phyloP scores from a whole-genome alignment of 2,113 vertebrate species.

The Tachysurus vachellii region DNA sequence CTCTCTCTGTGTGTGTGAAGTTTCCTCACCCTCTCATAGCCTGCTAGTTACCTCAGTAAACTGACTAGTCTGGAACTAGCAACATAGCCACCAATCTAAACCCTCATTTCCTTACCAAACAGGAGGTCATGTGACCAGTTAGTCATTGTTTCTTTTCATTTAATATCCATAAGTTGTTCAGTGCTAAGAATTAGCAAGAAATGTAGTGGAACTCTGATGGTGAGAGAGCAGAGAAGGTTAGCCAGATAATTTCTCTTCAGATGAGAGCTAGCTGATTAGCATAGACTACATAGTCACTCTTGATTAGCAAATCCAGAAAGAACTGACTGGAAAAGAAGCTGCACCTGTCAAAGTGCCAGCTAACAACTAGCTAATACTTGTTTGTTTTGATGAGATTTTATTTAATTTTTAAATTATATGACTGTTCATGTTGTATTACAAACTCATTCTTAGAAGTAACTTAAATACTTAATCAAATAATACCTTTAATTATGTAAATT shows the following conservation, averaged over 20 bases:
- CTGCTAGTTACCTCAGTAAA: background rate
- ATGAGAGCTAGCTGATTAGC: background rate
- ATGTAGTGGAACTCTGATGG: background rate
- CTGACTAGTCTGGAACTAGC: background rate
- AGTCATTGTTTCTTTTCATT: background rate
- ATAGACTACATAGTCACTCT: background rate
- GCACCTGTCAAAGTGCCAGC: background rate
- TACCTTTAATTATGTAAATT: background rate
- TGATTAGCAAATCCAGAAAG: background rate
- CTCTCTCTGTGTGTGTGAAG: background rate
- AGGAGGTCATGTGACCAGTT: background rate
- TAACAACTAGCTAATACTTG: background rate
- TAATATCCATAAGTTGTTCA: background rate
- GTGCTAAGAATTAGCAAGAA: background rate
- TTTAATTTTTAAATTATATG: background rate
- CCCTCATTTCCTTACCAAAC: background rate
- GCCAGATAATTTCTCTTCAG: background rate
- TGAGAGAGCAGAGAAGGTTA: background rate
- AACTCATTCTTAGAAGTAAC: background rate
- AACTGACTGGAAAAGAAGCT: background rate
- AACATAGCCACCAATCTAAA: background rate
- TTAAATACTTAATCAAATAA: background rate
- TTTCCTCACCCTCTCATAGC: background rate
- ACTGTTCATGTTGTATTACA: background rate
- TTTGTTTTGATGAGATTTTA: background rate